phyloP scores from a whole-genome alignment of 30 jellyfish, hydroid and myxozoan genomes.

The Catostylus mosaicus region DNA sequence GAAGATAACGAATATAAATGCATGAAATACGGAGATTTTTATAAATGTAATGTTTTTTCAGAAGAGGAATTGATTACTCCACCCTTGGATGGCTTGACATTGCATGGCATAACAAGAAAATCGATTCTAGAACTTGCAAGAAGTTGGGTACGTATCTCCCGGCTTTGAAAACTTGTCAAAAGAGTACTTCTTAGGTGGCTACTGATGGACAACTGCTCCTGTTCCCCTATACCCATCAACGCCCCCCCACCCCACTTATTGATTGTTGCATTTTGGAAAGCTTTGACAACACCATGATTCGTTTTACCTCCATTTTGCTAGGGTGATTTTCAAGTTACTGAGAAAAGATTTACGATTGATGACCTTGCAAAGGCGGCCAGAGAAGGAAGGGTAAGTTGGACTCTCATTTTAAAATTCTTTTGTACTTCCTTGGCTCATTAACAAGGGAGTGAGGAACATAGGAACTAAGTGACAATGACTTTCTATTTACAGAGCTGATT shows the following conservation, averaged over 20 bases:
- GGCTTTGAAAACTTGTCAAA: background rate
- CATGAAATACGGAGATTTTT: background rate
- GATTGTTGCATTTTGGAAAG: no score
- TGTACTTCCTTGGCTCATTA: no score
- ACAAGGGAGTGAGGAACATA: no score
- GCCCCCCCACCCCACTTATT: no score
- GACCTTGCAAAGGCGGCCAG: conserved; percentile 75
- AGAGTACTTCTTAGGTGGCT: background rate
- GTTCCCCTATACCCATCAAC: background rate
- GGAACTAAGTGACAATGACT: no score
- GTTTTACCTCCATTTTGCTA: no score
- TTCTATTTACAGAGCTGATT: no score
- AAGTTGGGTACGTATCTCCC: conserved; percentile 71
- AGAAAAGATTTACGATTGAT: conserved; percentile 73
- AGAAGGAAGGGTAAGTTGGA: conserved; percentile 88
- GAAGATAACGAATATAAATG: no score
- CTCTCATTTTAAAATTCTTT: no score
- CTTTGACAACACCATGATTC: no score
- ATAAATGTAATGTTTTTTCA: conserved; percentile 8
- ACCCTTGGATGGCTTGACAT: conserved; percentile 85
- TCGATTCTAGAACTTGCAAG: conserved; percentile 88
- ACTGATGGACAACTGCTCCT: background rate
- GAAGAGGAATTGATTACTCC: conserved; percentile 91
- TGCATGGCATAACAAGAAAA: conserved; percentile 93
- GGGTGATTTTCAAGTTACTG: conserved; percentile 90